These are phyloP conservation scores for Drosophila affinis DNA, from an alignment of 2,888 invertebrate genomes.

Conservation along the genomic window DNA sequence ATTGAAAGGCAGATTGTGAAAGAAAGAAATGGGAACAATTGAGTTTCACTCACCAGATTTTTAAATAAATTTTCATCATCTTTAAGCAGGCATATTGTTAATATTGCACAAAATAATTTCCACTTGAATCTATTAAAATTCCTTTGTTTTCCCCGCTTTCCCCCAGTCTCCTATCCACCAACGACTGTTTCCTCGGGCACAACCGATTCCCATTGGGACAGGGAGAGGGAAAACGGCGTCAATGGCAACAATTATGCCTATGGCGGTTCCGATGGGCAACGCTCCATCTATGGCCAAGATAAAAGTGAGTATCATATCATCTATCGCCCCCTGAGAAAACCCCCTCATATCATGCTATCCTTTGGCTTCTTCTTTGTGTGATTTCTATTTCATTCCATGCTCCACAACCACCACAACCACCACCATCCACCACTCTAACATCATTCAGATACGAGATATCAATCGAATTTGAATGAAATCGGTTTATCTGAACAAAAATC, in stretches of 20 bases:
- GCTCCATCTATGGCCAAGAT: conserved; percentile 73
- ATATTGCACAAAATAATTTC: not conserved
- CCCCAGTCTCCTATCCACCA: conserved; percentile 82
- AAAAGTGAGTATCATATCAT: conserved; percentile 75
- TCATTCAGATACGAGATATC: conserved; percentile 88
- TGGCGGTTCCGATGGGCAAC: conserved; percentile 73
- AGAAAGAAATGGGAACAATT: too few relatives aligned
- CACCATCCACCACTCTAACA: conserved; percentile 1
- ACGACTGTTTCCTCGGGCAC: conserved; percentile 78
- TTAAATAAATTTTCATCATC: not conserved
- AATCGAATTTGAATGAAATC: conserved; percentile 90
- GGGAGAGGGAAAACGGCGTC: conserved; percentile 56
- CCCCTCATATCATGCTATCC: conserved; percentile 2
- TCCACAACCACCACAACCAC: conserved; percentile 33
- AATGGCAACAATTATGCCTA: conserved; percentile 60
- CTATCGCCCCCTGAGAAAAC: not conserved
- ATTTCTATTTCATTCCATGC: conserved; percentile 46
- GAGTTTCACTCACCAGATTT: not conserved
- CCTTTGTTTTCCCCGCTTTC: not conserved
- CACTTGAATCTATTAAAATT: not conserved
- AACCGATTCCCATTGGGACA: conserved; percentile 78
- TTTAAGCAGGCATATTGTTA: not conserved
- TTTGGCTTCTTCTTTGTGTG: conserved; percentile 21
- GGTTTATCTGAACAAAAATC: conserved; percentile 91
- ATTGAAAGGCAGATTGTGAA: not conserved